Evolutionary conservation across 2,113 vertebrate species (phyloP).

Genomic region (Chamaetylas fuelleborni): DNA sequence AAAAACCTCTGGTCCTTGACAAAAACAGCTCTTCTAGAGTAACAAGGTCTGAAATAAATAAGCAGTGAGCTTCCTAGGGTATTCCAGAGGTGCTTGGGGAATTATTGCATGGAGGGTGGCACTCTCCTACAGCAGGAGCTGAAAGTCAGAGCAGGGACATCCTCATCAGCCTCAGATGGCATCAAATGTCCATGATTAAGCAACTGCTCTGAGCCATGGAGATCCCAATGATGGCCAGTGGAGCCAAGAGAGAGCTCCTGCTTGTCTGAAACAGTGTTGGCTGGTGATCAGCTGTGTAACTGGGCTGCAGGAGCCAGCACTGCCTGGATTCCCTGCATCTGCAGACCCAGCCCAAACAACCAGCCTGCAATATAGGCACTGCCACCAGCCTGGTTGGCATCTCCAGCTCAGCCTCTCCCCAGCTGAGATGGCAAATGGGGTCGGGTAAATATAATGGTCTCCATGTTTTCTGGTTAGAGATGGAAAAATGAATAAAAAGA

Average conservation of each 20-base stretch:
- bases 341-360: neutral
- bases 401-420: neutral
- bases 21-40: neutral
- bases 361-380: neutral
- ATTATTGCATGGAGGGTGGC: neutral
- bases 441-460: neutral
- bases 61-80: neutral
- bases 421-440: neutral
- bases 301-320: neutral
- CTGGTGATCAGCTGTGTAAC: neutral
- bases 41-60: neutral
- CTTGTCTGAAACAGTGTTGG: neutral
- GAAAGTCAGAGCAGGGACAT: neutral
- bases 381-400: neutral
- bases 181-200: neutral
- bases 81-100: neutral
- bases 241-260: neutral
- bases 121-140: neutral
- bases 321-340: neutral
- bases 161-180: neutral
- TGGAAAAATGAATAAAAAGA: neutral
- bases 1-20: neutral
- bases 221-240: fast-evolving
- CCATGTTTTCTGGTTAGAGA: neutral
- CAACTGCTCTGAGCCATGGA: neutral